Evolutionary conservation across 2,888 invertebrate species (phyloP), one percentile per base, ranked within the genome.

Genomic region (Panopea generosa): DNA sequence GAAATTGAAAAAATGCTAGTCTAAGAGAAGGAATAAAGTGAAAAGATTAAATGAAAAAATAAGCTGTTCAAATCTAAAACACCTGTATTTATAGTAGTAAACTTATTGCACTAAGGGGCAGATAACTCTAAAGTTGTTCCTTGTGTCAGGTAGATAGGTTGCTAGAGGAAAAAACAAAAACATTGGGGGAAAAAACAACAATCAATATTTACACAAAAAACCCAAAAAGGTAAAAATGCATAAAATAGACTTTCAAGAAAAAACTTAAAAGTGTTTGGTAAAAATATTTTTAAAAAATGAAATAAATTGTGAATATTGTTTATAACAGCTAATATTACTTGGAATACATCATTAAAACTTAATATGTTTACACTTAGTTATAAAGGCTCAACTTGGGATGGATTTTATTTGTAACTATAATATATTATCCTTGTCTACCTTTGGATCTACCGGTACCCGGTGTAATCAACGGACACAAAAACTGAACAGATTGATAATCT

Each of bases 71-170:
- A 33, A 38, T 24, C 47, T 20, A 62, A 38, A 43, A 62, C 24
- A 38, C 50, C 24, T 18, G 33, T 38, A n/a, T 40, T 38, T 43
- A 26, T 26, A 45, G 43, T n/a, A n/a, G n/a, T n/a, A 40, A 63
- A 26, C 63, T 47, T 67, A 67, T 67, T 67, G 67, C 67, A 67
- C 67, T 33, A 24, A 29, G 22, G 22, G 67, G 67, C 67, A 67
- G 67, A 59, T 49, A 50, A 57, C 14, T 49, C 33, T 18, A 38
- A 33, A 49, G 45, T 57, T 38, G 24, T 47, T 52, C n/a, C 27
- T 63, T 63, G 57, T 63, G 71, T 59, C 77, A 77, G 77, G 77
- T 77, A 77, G 77, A 65, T 72, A 68, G 45, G 77, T 77, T 77
- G 77, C 65, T 66, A 69, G 53, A 59, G 71, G 60, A 71, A 77